Evolutionary conservation across 2,888 invertebrate species (phyloP), one percentile per base, ranked within the genome.

Genomic region (Dasypogon diadema): DNA sequence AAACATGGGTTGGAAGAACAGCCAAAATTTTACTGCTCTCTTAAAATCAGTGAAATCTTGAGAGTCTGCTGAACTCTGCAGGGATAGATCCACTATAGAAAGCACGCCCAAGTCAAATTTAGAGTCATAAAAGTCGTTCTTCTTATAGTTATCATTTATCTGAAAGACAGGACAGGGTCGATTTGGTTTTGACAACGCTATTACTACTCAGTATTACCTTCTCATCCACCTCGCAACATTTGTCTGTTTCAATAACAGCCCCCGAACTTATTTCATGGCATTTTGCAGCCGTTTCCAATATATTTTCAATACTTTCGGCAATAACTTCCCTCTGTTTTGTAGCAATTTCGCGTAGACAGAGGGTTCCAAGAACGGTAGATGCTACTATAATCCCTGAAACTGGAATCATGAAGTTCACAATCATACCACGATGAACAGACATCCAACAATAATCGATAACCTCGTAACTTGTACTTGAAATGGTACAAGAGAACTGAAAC

Each of bases 391-490:
- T 85, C 21, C 90, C 85, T 82, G 91, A 91, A 1, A 91, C 90
- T 10, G 93, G 93, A 16, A 91, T 88, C 89, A 93, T 92, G 83
- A 92, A 93, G 54, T 92, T 92, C 82, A 92, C 87, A 12, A 92
- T 89, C 92, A 93, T 92, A 3, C 92, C 92, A 81, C 91, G 90
- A 83, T 92, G 91, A 55, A 92, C 90, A 0, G 92, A 92, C 88
- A 93, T 90, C 90, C 92, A 93, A 82, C 93, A 93, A 82, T 92
- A 93, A 80, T 90, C 89, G 79, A 90, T 90, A 34, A 90, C 91
- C 86, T 93, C 92, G 82, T 92, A 92, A 78, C 92, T 92, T 79
- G 90, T 88, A 81, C 91, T 90, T 30, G 91, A 89, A n/a, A 90
- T 86, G 5, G 90, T 88, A 81, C 90, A 92, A 78, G 91, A 91